Conservation (phyloP, 2,888 invertebrate genomes). For the Chorisops tibialis region DNA sequence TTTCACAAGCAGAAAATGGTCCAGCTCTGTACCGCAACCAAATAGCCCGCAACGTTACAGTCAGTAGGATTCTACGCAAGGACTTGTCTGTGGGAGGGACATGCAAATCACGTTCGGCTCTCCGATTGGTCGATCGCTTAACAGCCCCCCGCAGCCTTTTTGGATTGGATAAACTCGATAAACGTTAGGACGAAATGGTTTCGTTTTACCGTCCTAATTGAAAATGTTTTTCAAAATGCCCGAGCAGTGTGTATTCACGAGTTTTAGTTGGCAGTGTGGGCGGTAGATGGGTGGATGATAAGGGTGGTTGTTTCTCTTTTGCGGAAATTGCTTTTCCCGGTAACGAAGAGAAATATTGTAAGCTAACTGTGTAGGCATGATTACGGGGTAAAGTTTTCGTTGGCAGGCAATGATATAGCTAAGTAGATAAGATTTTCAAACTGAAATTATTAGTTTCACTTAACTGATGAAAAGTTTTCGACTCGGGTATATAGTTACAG, state of each 20-base stretch:
- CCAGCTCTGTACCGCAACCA: no score
- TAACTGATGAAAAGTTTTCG: no score
- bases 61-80: no score
- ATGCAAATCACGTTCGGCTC: not conserved
- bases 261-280: constrained; percentile 2
- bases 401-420: not conserved
- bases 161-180: constrained; percentile 35
- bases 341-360: no score
- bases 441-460: not conserved
- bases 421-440: not conserved
- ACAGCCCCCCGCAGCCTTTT: constrained; percentile 37
- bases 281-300: not conserved
- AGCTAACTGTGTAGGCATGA: not conserved
- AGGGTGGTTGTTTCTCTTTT: no score
- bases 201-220: constrained; percentile 31
- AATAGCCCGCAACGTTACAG: no score
- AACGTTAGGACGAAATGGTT: constrained; percentile 32
- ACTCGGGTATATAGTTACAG: no score
- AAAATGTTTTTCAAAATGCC: constrained; percentile 29
- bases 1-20: not conserved
- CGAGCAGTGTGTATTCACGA: constrained; percentile 1
- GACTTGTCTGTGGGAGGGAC: constrained; percentile 7
- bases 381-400: not conserved
- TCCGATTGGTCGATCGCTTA: constrained; percentile 39
- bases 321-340: no score